phyloP scores from a whole-genome alignment of 2,888 invertebrate genomes.

The Drosophila suboccidentalis region DNA sequence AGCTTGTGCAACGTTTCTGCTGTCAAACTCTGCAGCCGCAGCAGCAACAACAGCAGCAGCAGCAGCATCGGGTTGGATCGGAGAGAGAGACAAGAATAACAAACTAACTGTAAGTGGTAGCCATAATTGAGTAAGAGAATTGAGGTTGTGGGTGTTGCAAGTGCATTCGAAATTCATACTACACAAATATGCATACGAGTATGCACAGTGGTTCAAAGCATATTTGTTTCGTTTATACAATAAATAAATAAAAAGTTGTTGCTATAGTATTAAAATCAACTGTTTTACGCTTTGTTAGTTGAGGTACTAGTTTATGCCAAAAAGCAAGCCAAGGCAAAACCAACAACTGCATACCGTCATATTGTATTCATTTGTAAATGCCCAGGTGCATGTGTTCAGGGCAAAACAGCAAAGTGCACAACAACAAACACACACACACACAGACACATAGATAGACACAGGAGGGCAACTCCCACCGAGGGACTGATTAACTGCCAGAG shows the following conservation, averaged over 20 bases:
- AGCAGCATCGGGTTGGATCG: constrained; percentile 28
- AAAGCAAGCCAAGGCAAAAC: constrained; percentile 21
- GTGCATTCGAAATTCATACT: background rate
- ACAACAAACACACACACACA: constrained; percentile 13
- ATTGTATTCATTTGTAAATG: constrained; percentile 13
- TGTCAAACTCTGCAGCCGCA: constrained; percentile 44
- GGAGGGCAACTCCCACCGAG: constrained; percentile 23
- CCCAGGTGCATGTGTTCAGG: constrained; percentile 38
- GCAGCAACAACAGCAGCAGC: constrained; percentile 24
- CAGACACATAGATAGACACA: background rate
- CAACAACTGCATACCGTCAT: constrained; percentile 1
- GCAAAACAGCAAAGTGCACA: constrained; percentile 25
- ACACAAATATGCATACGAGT: background rate
- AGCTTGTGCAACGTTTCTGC: constrained; percentile 59
- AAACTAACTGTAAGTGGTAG: constrained; percentile 53
- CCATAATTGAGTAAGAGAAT: constrained; percentile 17
- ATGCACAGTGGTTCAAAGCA: background rate
- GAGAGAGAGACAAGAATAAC: constrained; percentile 37
- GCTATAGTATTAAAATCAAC: constrained; percentile 16
- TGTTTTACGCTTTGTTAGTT: too few relatives aligned
- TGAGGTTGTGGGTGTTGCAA: constrained; percentile 3
- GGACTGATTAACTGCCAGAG: constrained; percentile 51
- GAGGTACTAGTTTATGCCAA: constrained; percentile 3
- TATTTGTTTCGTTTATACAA: background rate
- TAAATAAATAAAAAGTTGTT: constrained; percentile 18